phyloP scores from a whole-genome alignment of 2,797 vertebrate species.

The Novumbra hubbsi region DNA sequence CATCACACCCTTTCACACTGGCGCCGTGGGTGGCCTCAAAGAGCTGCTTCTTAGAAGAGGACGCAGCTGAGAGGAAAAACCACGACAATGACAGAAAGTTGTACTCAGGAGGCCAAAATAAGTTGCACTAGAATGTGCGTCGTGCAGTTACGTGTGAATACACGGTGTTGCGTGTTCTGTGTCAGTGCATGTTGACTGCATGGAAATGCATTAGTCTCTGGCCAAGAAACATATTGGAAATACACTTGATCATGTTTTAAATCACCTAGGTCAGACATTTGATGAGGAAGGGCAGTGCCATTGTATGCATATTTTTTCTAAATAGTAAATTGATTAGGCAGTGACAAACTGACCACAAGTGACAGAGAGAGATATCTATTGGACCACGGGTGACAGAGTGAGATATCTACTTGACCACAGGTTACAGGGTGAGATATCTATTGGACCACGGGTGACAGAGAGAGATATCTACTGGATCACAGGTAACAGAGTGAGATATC shows the following conservation, averaged over 20 bases:
- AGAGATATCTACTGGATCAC: too few species aligned
- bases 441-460: too few species aligned
- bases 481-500: too few species aligned
- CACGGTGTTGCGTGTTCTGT: neutral
- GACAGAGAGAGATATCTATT: too few species aligned
- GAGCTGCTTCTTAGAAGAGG: slow-evolving; percentile 59
- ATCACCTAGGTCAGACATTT: neutral
- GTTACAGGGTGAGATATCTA: too few species aligned
- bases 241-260: neutral
- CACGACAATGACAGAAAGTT: slow-evolving; percentile 19
- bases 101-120: neutral
- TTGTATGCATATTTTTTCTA: too few species aligned
- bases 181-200: neutral
- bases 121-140: slow-evolving; percentile 9
- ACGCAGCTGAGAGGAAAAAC: slow-evolving; percentile 48
- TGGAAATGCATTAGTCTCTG: neutral
- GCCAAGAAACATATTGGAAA: neutral
- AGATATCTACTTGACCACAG: too few species aligned
- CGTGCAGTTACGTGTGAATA: neutral
- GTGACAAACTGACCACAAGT: too few species aligned
- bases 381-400: too few species aligned
- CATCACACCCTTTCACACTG: slow-evolving; percentile 42
- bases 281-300: neutral
- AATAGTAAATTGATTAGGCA: too few species aligned
- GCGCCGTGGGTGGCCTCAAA: slow-evolving; percentile 61